Percentiles rank a stretch among this genome's conserved stretches.
phyloP scores from a whole-genome alignment of 53 echinoderm and acorn worm species.

The Paracentrotus lividus region DNA sequence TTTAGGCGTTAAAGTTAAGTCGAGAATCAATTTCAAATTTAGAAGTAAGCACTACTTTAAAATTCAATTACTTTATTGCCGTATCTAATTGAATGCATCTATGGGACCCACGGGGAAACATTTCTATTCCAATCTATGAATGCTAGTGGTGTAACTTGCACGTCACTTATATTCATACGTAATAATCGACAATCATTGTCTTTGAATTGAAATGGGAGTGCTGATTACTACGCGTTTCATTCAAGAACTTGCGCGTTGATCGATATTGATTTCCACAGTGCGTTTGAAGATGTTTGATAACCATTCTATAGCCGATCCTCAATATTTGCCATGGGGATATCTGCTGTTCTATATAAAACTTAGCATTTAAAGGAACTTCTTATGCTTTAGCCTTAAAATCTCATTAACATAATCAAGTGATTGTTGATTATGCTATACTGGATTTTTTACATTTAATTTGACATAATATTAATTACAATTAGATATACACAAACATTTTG shows the following conservation, averaged over 20 bases:
- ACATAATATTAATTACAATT: too few species aligned
- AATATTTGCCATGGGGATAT: not conserved
- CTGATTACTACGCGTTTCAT: not conserved
- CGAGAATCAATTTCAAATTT: not conserved
- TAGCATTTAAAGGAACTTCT: too few species aligned
- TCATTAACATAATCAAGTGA: too few species aligned
- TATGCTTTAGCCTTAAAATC: too few species aligned
- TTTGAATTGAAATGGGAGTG: constrained; percentile 20
- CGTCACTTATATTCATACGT: constrained; percentile 14
- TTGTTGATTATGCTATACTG: too few species aligned
- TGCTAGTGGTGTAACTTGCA: constrained; percentile 19
- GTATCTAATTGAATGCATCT: constrained; percentile 52
- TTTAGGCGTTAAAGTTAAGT: not conserved
- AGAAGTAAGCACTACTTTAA: not conserved
- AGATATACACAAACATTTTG: too few species aligned
- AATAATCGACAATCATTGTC: constrained; percentile 36
- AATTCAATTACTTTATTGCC: constrained; percentile 20
- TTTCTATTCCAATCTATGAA: not conserved
- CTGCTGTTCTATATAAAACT: too few species aligned
- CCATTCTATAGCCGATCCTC: not conserved
- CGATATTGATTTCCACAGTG: not conserved
- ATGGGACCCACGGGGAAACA: not conserved
- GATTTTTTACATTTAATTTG: too few species aligned
- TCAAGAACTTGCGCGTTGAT: constrained; percentile 4
- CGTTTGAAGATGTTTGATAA: not conserved